phyloP scores from a whole-genome alignment of 2,113 vertebrate genomes.

The Chamaetylas fuelleborni region DNA sequence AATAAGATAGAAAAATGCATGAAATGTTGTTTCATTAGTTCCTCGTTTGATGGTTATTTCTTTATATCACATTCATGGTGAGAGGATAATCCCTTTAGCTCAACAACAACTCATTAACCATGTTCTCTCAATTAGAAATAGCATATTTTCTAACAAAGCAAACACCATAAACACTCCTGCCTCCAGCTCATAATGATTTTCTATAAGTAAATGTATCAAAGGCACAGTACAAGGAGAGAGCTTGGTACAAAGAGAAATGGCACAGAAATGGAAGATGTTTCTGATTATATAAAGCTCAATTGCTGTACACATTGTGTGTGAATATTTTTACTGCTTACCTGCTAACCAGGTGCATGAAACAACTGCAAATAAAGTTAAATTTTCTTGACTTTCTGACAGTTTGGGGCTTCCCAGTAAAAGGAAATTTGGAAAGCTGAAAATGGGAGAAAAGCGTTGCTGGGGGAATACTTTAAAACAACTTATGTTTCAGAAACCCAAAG shows the following conservation, averaged over 20 bases:
- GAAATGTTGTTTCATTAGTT: neutral
- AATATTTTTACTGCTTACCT: neutral
- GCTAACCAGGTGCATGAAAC: neutral
- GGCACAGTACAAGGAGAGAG: neutral
- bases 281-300: neutral
- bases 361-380: neutral
- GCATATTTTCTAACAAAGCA: slow-evolving; percentile 15
- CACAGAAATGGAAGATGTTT: neutral
- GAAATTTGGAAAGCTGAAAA: neutral
- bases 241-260: neutral
- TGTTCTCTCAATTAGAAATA: slow-evolving; percentile 26
- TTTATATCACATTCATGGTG: neutral
- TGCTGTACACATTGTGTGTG: no score
- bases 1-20: neutral
- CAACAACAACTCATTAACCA: slow-evolving; percentile 18
- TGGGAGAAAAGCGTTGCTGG: neutral
- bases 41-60: neutral
- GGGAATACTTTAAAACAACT: neutral
- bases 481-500: neutral
- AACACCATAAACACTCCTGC: neutral
- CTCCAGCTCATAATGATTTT: slow-evolving; percentile 37
- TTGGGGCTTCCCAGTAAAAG: neutral
- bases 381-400: neutral
- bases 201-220: neutral
- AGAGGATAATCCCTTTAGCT: slow-evolving; percentile 28